phyloP scores from a whole-genome alignment of 2,113 vertebrate species.

The Tringa solitaria region DNA sequence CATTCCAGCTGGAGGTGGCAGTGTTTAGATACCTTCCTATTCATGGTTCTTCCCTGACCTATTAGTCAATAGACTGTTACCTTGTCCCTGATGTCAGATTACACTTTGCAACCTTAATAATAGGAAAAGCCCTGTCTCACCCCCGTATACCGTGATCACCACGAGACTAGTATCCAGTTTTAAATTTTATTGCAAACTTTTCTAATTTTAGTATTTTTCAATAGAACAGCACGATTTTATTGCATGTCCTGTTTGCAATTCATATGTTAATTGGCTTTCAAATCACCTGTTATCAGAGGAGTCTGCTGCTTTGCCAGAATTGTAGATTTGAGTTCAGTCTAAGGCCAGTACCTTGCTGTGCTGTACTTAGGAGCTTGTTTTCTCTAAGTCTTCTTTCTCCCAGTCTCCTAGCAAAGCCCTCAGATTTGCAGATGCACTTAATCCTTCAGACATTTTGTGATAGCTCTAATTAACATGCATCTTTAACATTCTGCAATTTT shows the following conservation, averaged over 20 bases:
- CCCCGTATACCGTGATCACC: not conserved
- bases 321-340: not conserved
- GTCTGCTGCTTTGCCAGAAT: not conserved
- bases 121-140: not conserved
- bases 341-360: not conserved
- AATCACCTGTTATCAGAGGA: not conserved
- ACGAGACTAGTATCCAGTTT: not conserved
- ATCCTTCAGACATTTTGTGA: slow-evolving; percentile 51
- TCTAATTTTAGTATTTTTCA: not conserved
- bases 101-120: not conserved
- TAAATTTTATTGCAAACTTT: not conserved
- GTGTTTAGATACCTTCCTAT: not conserved
- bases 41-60: not conserved
- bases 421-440: slow-evolving; percentile 42
- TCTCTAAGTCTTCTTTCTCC: not conserved
- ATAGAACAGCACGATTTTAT: not conserved
- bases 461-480: slow-evolving; percentile 49
- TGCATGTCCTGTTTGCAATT: not conserved
- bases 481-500: slow-evolving; percentile 33
- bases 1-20: not conserved
- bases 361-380: not conserved
- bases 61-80: not conserved
- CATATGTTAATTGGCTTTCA: not conserved
- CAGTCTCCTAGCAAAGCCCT: not conserved
- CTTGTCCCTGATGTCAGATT: not conserved